Evolutionary conservation across 2,888 invertebrate genomes (phyloP), one percentile per base, ranked within the genome.

Genomic region (Ornithoptera priamus): DNA sequence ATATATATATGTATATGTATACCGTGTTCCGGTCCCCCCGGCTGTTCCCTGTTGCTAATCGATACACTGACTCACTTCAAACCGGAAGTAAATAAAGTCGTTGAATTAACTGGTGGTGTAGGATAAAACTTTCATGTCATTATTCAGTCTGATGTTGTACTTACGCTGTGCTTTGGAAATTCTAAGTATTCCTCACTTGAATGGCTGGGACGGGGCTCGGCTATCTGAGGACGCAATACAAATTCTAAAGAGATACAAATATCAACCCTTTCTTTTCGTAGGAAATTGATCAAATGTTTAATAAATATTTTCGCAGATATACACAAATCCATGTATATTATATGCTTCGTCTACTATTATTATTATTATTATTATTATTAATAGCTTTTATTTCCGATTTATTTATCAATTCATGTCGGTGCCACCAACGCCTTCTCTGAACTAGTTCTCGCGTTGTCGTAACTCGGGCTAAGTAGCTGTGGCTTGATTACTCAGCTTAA

Each of bases 171-270:
- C 36, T 30, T 46, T 46, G 58, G 68, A 68, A 58, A 68, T 68
- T 68, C 68, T 50, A 68, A 68, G 68, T 68, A 68, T 68, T 68
- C 68, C 68, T 58, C 58, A 63, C 68, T 59, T 46, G 68, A 68
- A 68, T 68, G 58, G 58, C 15, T 39, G 58, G 59, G 68, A 63
- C 30, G 59, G 30, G 68, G 59, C 58, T 63, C 50, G 36, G 63
- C 63, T 63, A 63, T 68, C 68, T 39, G 30, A 63, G 63, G 59
- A 68, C 63, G 63, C 58, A 30, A 64, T 63, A 68, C 68, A 68
- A 63, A 68, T 64, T 58, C 63, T 50, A 58, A 58, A 58, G 57
- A 58, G 57, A 58, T 58, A 58, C 57, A 58, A 58, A 58, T 58
- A 58, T 58, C 22, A 20, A 22, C 57, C 20, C 22, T 58, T 58